A percentile compares a stretch with the other conserved stretches of the same genome.
phyloP scores from a whole-genome alignment of 2,113 vertebrate genomes.

The Corythornis madagascariensis region DNA sequence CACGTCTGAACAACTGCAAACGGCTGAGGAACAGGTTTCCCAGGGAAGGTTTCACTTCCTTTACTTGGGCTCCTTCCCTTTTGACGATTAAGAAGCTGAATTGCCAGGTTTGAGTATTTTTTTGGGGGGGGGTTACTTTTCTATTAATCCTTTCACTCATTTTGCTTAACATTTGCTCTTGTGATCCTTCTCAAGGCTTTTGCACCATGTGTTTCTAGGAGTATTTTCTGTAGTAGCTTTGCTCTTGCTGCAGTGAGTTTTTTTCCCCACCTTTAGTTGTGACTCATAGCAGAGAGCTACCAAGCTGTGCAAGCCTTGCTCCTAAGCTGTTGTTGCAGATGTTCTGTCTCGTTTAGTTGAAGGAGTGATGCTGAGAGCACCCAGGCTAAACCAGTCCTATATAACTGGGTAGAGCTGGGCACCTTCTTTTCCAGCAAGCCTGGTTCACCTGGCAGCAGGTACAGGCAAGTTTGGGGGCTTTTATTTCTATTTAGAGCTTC shows the following conservation, averaged over 20 bases:
- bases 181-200: not conserved
- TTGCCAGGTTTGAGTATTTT: not conserved
- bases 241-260: not conserved
- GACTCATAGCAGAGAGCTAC: not conserved
- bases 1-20: not conserved
- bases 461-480: not conserved
- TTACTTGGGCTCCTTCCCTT: accelerated
- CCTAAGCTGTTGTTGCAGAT: not conserved
- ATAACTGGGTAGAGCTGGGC: not conserved
- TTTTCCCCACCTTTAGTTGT: not conserved
- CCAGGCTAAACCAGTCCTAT: not conserved
- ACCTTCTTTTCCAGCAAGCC: not conserved
- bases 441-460: not conserved
- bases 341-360: not conserved
- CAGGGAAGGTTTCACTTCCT: not conserved
- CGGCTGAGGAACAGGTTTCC: not conserved
- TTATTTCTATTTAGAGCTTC: not conserved
- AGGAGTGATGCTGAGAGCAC: not conserved
- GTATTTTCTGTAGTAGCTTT: not conserved
- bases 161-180: not conserved
- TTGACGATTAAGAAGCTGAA: not conserved
- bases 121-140: not conserved
- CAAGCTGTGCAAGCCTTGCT: not conserved
- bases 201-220: not conserved
- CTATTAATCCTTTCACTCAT: not conserved